phyloP scores from a whole-genome alignment of 2,888 invertebrate genomes.

The Eupithecia subfuscata region DNA sequence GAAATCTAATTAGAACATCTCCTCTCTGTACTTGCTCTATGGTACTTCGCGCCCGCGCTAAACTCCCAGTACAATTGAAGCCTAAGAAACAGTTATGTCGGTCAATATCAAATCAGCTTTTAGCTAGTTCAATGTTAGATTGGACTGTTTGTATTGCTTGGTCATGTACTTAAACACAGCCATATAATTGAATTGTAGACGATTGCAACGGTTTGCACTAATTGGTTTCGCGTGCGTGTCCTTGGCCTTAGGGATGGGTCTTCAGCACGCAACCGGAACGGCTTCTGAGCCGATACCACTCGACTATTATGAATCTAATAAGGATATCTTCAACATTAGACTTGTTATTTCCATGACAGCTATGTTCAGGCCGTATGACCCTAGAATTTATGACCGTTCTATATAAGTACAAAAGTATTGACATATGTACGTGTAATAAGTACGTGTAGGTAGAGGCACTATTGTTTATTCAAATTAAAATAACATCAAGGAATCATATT shows the following conservation, averaged over 20 bases:
- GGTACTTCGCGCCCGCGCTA: no score
- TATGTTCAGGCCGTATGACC: not conserved
- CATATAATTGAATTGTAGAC: conserved; percentile 46
- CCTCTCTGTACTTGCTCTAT: no score
- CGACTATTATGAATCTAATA: conserved; percentile 22
- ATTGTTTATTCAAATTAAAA: not conserved
- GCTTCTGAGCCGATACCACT: conserved; percentile 24
- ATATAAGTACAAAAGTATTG: not conserved
- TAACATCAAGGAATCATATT: not conserved
- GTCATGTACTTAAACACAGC: conserved; percentile 9
- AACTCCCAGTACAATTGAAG: no score
- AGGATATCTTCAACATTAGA: not conserved
- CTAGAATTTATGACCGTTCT: not conserved
- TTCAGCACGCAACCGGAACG: conserved; percentile 41
- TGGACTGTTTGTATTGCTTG: conserved; percentile 17
- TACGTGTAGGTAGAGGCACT: not conserved
- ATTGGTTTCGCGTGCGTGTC: conserved; percentile 67
- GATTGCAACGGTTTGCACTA: conserved; percentile 52
- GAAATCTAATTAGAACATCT: no score
- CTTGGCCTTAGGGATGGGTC: conserved; percentile 64
- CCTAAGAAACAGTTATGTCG: conserved; percentile 21
- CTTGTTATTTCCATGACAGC: not conserved
- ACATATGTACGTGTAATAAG: not conserved
- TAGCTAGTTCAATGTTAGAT: conserved; percentile 27
- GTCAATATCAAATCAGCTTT: conserved; percentile 17